phyloP scores from a whole-genome alignment of 2,888 invertebrate species.

The Melikaiella ostensackeni region DNA sequence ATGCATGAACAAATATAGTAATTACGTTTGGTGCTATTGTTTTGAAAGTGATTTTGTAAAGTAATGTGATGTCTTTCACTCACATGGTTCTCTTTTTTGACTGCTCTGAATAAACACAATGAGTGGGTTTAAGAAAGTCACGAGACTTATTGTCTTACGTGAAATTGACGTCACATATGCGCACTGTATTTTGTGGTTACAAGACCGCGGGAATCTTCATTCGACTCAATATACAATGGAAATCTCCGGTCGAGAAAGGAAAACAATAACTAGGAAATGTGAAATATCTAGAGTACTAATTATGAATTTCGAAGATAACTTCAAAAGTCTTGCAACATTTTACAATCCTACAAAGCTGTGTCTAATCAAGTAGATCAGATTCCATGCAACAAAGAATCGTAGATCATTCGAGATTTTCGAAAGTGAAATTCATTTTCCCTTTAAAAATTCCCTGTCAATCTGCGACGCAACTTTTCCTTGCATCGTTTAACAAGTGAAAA shows the following conservation, averaged over 20 bases:
- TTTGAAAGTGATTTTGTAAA: not conserved
- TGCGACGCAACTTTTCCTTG: not conserved
- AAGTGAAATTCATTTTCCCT: not conserved
- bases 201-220: slow-evolving; percentile 25
- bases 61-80: not conserved
- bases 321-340: slow-evolving; percentile 12
- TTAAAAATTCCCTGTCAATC: not conserved
- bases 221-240: slow-evolving; percentile 32
- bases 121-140: slow-evolving; percentile 20
- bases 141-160: slow-evolving; percentile 28
- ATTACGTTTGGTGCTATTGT: not conserved
- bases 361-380: slow-evolving; percentile 4
- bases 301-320: slow-evolving; percentile 44
- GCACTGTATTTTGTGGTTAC: slow-evolving; percentile 10
- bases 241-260: slow-evolving; percentile 42
- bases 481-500: not conserved
- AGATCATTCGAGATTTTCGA: not conserved
- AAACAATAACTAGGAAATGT: slow-evolving; percentile 57
- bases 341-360: not conserved
- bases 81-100: not conserved
- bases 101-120: not conserved
- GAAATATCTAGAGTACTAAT: slow-evolving; percentile 48
- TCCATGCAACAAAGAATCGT: not conserved
- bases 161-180: slow-evolving; percentile 29
- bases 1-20: not conserved